phyloP scores from a whole-genome alignment of 2,888 invertebrate species.

The Pollenia labialis region DNA sequence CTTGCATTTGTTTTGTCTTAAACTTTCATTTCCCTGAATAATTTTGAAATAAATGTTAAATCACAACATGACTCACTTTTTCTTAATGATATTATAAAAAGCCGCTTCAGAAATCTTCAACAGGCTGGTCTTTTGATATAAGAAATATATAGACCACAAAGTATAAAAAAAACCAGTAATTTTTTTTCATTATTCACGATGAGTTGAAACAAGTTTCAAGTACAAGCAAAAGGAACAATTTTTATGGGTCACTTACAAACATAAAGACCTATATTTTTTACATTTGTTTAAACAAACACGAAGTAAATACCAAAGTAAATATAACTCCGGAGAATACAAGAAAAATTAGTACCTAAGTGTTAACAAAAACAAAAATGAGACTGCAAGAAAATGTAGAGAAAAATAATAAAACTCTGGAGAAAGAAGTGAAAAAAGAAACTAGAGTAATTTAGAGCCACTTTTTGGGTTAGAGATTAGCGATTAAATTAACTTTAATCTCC shows the following conservation, averaged over 20 bases:
- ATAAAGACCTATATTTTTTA: not conserved
- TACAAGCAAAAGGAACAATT: not conserved
- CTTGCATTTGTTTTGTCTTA: not conserved
- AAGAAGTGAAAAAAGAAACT: slow-evolving; percentile 10
- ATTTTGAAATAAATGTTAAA: slow-evolving; percentile 32
- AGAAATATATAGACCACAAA: not conserved
- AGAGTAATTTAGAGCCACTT: slow-evolving; percentile 50
- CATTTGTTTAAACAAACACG: not conserved
- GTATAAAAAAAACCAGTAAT: no score
- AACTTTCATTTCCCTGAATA: slow-evolving; percentile 52
- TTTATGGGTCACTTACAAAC: slow-evolving; percentile 9
- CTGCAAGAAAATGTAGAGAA: not conserved
- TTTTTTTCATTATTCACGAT: not conserved
- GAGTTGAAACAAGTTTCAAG: slow-evolving; percentile 26
- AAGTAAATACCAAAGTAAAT: not conserved
- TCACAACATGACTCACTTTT: slow-evolving; percentile 26
- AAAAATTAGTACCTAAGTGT: slow-evolving; percentile 39
- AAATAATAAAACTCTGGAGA: not conserved
- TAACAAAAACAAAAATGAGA: slow-evolving; percentile 55
- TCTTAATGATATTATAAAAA: not conserved
- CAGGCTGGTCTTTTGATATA: not conserved
- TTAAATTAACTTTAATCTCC: no score
- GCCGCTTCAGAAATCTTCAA: not conserved
- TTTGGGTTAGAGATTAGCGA: no score
- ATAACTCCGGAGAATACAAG: not conserved